Percentiles rank a stretch among this genome's conserved stretches.
phyloP scores from a whole-genome alignment of 2,797 vertebrate species.

The Helarctos malayanus region DNA sequence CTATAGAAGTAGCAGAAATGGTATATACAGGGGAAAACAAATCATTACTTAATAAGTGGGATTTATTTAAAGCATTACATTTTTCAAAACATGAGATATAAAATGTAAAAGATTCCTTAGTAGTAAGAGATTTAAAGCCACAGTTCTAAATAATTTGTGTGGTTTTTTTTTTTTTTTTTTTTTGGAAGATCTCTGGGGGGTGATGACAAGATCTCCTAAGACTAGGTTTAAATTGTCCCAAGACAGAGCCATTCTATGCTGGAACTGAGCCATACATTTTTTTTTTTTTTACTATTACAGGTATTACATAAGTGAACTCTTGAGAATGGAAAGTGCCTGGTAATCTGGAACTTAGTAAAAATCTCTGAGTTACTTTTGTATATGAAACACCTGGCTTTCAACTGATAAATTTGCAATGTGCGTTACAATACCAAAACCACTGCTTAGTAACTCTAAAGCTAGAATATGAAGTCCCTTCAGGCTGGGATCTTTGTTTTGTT shows the following conservation, averaged over 20 bases:
- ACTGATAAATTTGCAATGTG: not conserved
- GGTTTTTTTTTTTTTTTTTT: not conserved
- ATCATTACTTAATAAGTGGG: slow-evolving; percentile 27
- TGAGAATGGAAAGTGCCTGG: slow-evolving; percentile 27
- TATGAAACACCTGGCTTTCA: not conserved
- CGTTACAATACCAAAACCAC: not conserved
- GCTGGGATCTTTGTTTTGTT: not conserved
- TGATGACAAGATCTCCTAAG: not conserved
- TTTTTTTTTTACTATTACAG: not conserved
- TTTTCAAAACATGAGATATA: not conserved
- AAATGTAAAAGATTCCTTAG: slow-evolving; percentile 7
- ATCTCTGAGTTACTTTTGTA: not conserved
- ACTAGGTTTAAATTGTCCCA: not conserved
- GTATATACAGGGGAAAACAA: not conserved
- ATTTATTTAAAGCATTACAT: slow-evolving; percentile 24
- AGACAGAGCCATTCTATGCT: not conserved
- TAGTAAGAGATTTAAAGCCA: slow-evolving; percentile 10
- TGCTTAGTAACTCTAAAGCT: not conserved
- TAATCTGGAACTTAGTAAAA: slow-evolving; percentile 12
- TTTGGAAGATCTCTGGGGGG: not conserved
- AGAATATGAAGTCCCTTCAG: not conserved
- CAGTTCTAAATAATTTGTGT: not conserved
- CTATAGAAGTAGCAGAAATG: not conserved
- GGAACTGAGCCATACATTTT: not conserved
- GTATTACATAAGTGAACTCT: not conserved